Percentiles rank a stretch among this genome's conserved stretches.
Conservation (phyloP, 2,888 invertebrate genomes). For the Hypsopygia costalis region DNA sequence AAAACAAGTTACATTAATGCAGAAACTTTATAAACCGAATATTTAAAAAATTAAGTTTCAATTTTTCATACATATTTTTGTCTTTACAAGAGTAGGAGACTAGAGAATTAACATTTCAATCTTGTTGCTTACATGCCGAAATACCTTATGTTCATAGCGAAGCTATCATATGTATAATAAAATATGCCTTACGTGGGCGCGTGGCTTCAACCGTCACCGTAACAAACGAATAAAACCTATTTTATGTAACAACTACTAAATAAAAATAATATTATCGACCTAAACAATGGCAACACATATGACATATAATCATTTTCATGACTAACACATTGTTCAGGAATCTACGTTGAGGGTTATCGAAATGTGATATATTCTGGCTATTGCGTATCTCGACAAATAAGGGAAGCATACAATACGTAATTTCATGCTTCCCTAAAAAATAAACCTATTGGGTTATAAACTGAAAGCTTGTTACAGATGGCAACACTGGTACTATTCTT, state of each 20-base stretch:
- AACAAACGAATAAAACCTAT: conserved; percentile 54
- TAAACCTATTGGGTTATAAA: no score
- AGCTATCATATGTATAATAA: conserved; percentile 40
- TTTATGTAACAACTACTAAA: conserved; percentile 43
- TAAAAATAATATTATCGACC: conserved; percentile 51
- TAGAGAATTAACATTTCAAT: conserved; percentile 75
- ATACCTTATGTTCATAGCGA: conserved; percentile 49
- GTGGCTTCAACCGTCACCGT: conserved; percentile 35
- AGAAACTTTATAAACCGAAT: conserved; percentile 77
- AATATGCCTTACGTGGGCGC: conserved; percentile 17
- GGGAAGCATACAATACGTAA: not conserved
- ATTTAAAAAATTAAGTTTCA: conserved; percentile 70
- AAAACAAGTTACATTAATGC: conserved; percentile 57
- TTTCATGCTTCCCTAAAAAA: no score
- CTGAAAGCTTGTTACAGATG: no score
- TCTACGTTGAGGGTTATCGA: conserved; percentile 24
- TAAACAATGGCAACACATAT: conserved; percentile 75
- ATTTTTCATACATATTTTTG: conserved; percentile 67
- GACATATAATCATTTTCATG: conserved; percentile 60
- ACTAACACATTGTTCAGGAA: conserved; percentile 63
- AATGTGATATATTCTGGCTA: conserved; percentile 4
- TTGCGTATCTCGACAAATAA: not conserved
- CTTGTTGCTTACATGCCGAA: conserved; percentile 57
- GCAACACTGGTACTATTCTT: no score
- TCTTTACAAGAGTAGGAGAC: conserved; percentile 77